Base-by-base conservation (phyloP, 2,113 vertebrate genomes). In the Coptodon bakossiorum region DNA sequence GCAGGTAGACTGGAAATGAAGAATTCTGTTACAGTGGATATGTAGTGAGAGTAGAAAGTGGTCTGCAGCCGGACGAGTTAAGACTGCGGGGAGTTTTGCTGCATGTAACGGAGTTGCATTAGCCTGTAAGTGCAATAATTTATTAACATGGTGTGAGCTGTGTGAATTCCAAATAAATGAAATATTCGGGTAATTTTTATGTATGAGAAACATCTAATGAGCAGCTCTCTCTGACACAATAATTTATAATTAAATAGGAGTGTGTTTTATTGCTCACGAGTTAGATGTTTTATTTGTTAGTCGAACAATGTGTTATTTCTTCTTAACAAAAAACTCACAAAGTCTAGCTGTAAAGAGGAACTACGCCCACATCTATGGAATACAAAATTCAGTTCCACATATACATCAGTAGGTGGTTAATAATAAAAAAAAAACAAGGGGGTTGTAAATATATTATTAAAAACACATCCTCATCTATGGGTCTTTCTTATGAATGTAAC, bases 1-100 rank as follows among this genome's bases (percentile, higher is more conserved):
- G 85, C 52, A 89, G 90, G 91, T 86, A 82, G 82, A 84, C 17
- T 43, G 85, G 76, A 90, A 84, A 54, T 84, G 80, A 83, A 81
- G 83, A 87, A 90, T 71, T 34, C 43, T 3, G 50, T 38, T 84
- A 38, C 22, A 63, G 43, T n/a, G 79, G 36, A 79, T 53, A 59
- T 52, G 73, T 2, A n/a, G 9, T 11, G 17, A 34, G 24, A 81
- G 68, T 7, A 81, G 84, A 43, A 53, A 81, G 76, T 34, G 73
- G 48, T 82, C 73, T 19, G 3, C 86, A 81, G 68, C 73, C 38
- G 38, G 52, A 59, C 63, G 6, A 81, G 36, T 24, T 12, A 9
- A 66, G 45, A 27, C 13, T 48, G 54, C 36, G 45, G 45, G 56
- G 66, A 54, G 78, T 38, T 66, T 61, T 50, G 5, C 24, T 22